Base-by-base conservation (phyloP, 2,113 vertebrate genomes). In the Vanacampus margaritifer region DNA sequence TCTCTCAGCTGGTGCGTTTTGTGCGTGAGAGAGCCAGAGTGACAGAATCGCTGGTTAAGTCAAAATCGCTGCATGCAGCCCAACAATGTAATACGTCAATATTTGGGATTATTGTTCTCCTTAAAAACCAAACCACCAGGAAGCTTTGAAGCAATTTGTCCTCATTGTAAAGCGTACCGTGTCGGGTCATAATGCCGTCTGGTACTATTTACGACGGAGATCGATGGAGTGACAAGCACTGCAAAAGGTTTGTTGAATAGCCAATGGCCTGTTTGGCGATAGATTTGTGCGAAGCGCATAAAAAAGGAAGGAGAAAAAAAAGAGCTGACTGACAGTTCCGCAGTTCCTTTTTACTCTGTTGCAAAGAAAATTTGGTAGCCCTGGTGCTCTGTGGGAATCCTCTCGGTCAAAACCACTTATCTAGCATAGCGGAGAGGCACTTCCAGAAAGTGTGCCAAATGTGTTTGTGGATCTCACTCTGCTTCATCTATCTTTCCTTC, bases 71-170 rank as follows among this genome's bases (percentile, higher is more conserved):
- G 37, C 60, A 26, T 8, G 37, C 23, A 11, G 21, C 37, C 23
- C n/a, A 43, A 43, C 60, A 43, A 62, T 43, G 60, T 41, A 62
- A 62, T 24, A 24, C 23, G n/a, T 43, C 37, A 60, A 60, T n/a
- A 43, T 43, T 62, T 39, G n/a, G 37, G n/a, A 62, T 39, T 6
- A 16, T 16, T 17, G 10, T 6, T 3, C 4, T 16, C 60, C 14
- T 43, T 28, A 17, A 23, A 61, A 61, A 41, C 0, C 9, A 16
- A 2, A 41, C 5, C 26, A 57, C 13, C n/a, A 24, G 60, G 39
- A 24, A 43, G n/a, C n/a, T 17, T 3, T 12, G 13, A 62, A 43
- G 60, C n/a, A 39, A 41, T 41, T 39, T 41, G 36, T 39, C n/a
- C 12, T 24, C 35, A 41, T 8, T 12, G 35, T 6, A 24, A 51